Evolutionary conservation across 1,140 invertebrate genomes (phyloP).

Genomic region (Ganaspis sp.): DNA sequence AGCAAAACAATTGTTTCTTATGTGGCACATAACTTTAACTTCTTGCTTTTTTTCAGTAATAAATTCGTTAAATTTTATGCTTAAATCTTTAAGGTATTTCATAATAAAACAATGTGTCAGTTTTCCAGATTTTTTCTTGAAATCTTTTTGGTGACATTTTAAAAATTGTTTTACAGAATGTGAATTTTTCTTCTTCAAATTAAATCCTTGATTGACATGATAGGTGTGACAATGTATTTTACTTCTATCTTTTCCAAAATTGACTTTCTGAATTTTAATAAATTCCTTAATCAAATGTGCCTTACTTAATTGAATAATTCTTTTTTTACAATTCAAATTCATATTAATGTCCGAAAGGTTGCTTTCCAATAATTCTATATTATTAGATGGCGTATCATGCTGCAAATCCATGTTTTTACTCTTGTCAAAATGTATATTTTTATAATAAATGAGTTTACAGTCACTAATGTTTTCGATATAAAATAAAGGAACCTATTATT

Average conservation of each 20-base stretch:
- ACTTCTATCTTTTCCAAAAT: constrained; percentile 58
- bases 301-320: constrained; percentile 70
- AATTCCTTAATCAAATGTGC: constrained; percentile 68
- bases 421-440: too few species aligned
- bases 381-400: neutral
- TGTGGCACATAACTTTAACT: constrained; percentile 74
- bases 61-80: constrained; percentile 67
- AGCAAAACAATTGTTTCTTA: constrained; percentile 82
- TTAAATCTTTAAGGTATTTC: constrained; percentile 54
- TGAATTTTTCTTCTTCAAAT: constrained; percentile 41
- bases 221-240: constrained; percentile 58
- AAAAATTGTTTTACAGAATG: neutral
- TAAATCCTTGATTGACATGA: constrained; percentile 36
- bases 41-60: constrained; percentile 77
- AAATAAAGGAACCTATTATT: too few species aligned
- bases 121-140: constrained; percentile 40
- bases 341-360: neutral
- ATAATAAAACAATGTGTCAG: constrained; percentile 64
- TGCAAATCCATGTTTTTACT: too few species aligned
- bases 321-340: constrained; percentile 56
- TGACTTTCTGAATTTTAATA: constrained; percentile 64
- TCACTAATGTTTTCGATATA: too few species aligned
- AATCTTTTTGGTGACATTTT: neutral
- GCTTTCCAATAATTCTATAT: neutral
- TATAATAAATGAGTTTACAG: too few species aligned